A percentile compares a stretch with the other conserved stretches of the same genome.
Evolutionary conservation across 1,140 invertebrate genomes (phyloP).

Genomic region (Panagrolaimus sp.): DNA sequence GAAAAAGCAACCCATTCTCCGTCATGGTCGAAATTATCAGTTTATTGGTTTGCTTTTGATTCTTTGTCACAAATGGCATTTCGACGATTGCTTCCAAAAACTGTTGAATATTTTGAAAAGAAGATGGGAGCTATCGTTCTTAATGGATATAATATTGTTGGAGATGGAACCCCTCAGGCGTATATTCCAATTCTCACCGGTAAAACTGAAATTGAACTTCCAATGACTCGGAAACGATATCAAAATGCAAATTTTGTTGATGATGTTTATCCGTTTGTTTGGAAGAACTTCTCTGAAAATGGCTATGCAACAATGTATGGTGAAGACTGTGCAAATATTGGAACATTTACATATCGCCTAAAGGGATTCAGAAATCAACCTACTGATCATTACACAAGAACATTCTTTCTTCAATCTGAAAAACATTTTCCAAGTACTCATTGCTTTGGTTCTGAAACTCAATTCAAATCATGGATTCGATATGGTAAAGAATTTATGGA

Average conservation of each 20-base stretch:
- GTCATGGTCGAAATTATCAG: constrained; percentile 80
- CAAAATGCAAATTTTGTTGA: constrained; percentile 68
- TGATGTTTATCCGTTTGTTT: constrained; percentile 68
- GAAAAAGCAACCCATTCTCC: constrained; percentile 62
- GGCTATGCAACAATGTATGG: constrained; percentile 73
- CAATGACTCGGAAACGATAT: constrained; percentile 68
- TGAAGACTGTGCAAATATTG: constrained; percentile 76
- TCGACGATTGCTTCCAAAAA: constrained; percentile 75
- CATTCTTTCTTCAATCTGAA: constrained; percentile 70
- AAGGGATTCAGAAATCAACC: constrained; percentile 78
- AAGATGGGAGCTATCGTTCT: constrained; percentile 68
- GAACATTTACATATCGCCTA: constrained; percentile 59
- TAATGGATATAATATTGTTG: constrained; percentile 69
- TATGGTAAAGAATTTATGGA: constrained; percentile 67
- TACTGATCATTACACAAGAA: constrained; percentile 82
- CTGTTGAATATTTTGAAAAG: constrained; percentile 71
- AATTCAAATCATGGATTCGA: constrained; percentile 66
- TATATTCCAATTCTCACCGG: constrained; percentile 81
- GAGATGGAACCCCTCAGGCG: constrained; percentile 85
- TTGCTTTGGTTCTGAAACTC: neutral
- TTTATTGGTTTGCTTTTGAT: constrained; percentile 84
- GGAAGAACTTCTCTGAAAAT: constrained; percentile 61
- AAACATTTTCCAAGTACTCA: constrained; percentile 67
- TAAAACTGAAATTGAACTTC: constrained; percentile 75
- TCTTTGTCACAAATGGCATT: constrained; percentile 79